Evolutionary conservation across 1,140 invertebrate species (phyloP).

Genomic region (Zaprionus ghesquierei): DNA sequence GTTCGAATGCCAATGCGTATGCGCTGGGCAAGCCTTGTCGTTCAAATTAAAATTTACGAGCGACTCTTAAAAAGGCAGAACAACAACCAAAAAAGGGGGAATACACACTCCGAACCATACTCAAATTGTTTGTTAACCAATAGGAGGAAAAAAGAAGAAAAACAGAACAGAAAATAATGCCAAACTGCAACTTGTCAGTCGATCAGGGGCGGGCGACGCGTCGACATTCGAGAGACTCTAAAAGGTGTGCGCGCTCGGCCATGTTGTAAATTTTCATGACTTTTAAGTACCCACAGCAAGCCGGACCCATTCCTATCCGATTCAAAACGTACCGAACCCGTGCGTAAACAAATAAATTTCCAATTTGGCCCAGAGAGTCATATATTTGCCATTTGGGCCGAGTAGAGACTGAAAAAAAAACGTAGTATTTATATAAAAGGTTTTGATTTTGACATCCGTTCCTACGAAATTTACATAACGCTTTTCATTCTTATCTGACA

Average conservation of each 20-base stretch:
- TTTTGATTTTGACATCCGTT: conserved; percentile 62
- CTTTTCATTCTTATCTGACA: conserved; percentile 77
- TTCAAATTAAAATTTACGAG: conserved; percentile 72
- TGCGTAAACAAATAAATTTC: conserved; percentile 80
- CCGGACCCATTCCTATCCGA: not conserved
- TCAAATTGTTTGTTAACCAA: conserved; percentile 55
- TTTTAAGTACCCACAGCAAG: conserved; percentile 57
- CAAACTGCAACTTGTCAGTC: conserved; percentile 52
- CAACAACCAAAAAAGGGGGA: conserved; percentile 52
- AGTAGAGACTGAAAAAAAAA: not conserved
- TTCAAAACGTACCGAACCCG: conserved; percentile 7
- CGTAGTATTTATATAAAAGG: conserved; percentile 25
- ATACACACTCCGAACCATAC: conserved; percentile 20
- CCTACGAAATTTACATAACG: conserved; percentile 78
- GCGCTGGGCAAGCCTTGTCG: conserved; percentile 43
- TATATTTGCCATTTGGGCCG: conserved; percentile 59
- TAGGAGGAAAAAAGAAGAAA: conserved; percentile 48
- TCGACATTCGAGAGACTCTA: not conserved
- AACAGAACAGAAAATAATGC: not conserved
- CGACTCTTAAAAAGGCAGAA: conserved; percentile 53
- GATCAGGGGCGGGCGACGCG: conserved; percentile 18
- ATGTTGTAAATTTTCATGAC: conserved; percentile 81
- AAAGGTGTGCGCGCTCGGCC: conserved; percentile 44
- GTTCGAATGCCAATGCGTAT: conserved; percentile 34
- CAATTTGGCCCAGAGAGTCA: conserved; percentile 72